Conservation (phyloP, 1,140 invertebrate genomes). For the Sogatella furcifera region DNA sequence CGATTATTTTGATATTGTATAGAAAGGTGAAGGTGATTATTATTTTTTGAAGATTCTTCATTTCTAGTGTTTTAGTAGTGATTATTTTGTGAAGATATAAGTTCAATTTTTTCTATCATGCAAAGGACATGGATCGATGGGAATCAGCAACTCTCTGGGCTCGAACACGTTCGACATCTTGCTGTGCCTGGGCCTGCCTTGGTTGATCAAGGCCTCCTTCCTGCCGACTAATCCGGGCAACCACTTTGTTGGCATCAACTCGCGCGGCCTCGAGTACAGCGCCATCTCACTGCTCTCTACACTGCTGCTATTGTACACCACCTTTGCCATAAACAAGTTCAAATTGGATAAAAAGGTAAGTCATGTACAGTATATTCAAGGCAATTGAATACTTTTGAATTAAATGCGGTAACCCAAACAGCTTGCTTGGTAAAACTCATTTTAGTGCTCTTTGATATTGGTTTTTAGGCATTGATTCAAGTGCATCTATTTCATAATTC, state of each 20-base stretch:
- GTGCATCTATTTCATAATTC: no score
- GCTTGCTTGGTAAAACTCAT: no score
- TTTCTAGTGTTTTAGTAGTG: no score
- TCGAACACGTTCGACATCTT: slow-evolving; percentile 83
- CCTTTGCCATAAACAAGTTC: slow-evolving; percentile 67
- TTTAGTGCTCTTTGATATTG: no score
- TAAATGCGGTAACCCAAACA: no score
- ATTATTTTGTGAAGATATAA: no score
- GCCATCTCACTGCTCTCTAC: slow-evolving; percentile 70
- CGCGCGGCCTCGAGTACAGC: slow-evolving; percentile 68
- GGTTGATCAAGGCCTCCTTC: slow-evolving; percentile 70
- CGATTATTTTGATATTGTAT: no score
- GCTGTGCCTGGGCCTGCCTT: slow-evolving; percentile 72
- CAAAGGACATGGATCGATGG: slow-evolving; percentile 77
- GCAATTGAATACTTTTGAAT: no score
- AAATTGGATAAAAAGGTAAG: slow-evolving; percentile 56
- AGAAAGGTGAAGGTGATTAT: no score
- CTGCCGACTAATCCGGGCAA: slow-evolving; percentile 54
- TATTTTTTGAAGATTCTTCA: no score
- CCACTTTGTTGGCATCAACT: slow-evolving; percentile 68
- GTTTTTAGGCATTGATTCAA: no score
- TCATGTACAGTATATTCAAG: no score
- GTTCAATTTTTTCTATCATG: slow-evolving; percentile 9
- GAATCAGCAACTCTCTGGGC: slow-evolving; percentile 80
- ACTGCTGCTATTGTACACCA: slow-evolving; percentile 60